Evolutionary conservation across 2,797 vertebrate species (phyloP).

Genomic region (Eurystomus glaucurus): DNA sequence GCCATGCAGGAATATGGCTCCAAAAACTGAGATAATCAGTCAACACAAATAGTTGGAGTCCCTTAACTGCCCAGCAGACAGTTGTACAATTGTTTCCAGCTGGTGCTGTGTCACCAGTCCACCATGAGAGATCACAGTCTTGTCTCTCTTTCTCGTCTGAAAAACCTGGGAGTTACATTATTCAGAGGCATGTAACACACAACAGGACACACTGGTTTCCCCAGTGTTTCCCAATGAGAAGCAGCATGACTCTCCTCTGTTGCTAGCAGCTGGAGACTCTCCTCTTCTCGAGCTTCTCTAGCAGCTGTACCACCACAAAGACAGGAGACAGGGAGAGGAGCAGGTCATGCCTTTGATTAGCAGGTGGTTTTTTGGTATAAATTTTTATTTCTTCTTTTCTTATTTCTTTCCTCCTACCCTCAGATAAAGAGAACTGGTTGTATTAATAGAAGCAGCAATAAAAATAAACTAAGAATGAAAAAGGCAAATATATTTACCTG

Average conservation of each 20-base stretch:
- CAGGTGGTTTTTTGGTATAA: too few species aligned
- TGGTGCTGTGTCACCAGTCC: not conserved
- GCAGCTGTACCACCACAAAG: not conserved
- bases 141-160: not conserved
- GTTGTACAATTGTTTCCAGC: not conserved
- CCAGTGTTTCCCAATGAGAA: not conserved
- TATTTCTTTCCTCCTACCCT: not conserved
- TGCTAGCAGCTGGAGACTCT: too few species aligned
- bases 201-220: not conserved
- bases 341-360: not conserved
- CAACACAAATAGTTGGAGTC: not conserved
- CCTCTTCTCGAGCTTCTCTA: not conserved
- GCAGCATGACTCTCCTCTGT: not conserved
- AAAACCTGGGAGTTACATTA: not conserved
- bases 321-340: not conserved
- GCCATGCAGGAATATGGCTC: not conserved
- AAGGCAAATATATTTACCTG: not conserved
- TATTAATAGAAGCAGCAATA: not conserved
- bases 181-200: not conserved
- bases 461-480: not conserved
- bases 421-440: not conserved
- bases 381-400: not conserved
- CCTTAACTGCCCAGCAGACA: not conserved
- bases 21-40: not conserved
- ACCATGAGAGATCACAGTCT: accelerated